These are phyloP conservation scores for Harpagifer antarcticus DNA, from an alignment of 2,797 vertebrate genomes.

Conservation along the genomic window DNA sequence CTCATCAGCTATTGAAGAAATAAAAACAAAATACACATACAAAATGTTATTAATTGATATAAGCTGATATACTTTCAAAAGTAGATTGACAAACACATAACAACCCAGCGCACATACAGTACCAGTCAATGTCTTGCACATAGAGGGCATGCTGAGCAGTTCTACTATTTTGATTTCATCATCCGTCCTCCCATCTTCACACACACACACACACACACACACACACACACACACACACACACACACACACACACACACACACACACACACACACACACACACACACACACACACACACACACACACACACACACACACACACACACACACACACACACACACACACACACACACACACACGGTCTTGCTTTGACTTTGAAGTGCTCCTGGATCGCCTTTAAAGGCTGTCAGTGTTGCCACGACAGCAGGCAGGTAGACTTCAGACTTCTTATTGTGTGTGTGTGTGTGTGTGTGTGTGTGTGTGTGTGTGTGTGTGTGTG, in stretches of 20 bases:
- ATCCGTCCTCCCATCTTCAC: constrained; percentile 67
- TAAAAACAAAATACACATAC: background rate
- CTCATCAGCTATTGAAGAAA: background rate
- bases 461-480: constrained; percentile 38
- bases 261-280: constrained; percentile 35
- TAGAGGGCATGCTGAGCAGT: constrained; percentile 56
- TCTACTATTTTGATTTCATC: constrained; percentile 76
- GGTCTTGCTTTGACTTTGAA: constrained; percentile 80
- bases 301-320: constrained; percentile 33
- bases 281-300: constrained; percentile 39
- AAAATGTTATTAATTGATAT: constrained; percentile 2
- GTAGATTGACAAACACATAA: constrained; percentile 7
- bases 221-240: constrained; percentile 37
- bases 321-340: constrained; percentile 18
- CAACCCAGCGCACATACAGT: constrained; percentile 34
- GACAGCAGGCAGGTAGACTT: constrained; percentile 81
- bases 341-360: constrained; percentile 27
- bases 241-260: constrained; percentile 38
- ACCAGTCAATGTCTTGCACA: constrained; percentile 41
- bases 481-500: constrained; percentile 46
- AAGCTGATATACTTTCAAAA: background rate
- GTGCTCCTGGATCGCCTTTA: constrained; percentile 83
- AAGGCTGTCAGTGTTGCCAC: constrained; percentile 79
- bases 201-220: constrained; percentile 40
- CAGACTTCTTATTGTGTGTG: constrained; percentile 54